A percentile compares a stretch with the other conserved stretches of the same genome.
Conservation (phyloP, 2,888 invertebrate genomes). For the Leptogaster cylindrica region DNA sequence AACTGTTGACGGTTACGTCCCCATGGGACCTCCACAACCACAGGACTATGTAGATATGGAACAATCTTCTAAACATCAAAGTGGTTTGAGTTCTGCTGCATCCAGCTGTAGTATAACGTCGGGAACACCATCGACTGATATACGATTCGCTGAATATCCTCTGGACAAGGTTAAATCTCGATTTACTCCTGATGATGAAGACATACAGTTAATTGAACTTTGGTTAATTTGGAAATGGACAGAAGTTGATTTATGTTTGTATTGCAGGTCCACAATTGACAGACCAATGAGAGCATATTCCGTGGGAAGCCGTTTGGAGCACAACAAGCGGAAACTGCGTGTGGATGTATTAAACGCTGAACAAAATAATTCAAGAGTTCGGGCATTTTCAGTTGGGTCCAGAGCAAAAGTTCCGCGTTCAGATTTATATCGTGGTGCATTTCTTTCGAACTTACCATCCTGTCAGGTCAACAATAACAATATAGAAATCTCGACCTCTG, state of each 20-base stretch:
- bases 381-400: slow-evolving; percentile 81
- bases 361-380: slow-evolving; percentile 65
- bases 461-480: slow-evolving; percentile 51
- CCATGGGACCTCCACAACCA: slow-evolving; percentile 67
- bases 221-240: too few species aligned
- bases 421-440: slow-evolving; percentile 56
- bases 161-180: slow-evolving; percentile 82
- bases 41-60: slow-evolving; percentile 70
- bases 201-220: slow-evolving; percentile 58
- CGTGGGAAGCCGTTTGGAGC: slow-evolving; percentile 80
- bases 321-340: slow-evolving; percentile 65
- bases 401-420: slow-evolving; percentile 64
- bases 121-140: slow-evolving; percentile 82
- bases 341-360: slow-evolving; percentile 62
- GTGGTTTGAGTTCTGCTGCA: slow-evolving; percentile 66
- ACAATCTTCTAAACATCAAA: slow-evolving; percentile 53
- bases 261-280: slow-evolving; percentile 55
- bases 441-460: slow-evolving; percentile 52
- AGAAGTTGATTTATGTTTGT: too few species aligned
- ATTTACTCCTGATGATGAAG: slow-evolving; percentile 70
- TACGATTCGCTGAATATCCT: slow-evolving; percentile 77
- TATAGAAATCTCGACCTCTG: slow-evolving; percentile 47
- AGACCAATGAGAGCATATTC: slow-evolving; percentile 82
- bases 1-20: slow-evolving; percentile 67
- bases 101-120: slow-evolving; percentile 78